A percentile compares a stretch with the other conserved stretches of the same genome.
These are phyloP conservation scores for Ctenicera cuprea DNA, from an alignment of 2,888 invertebrate species.

Conservation along the genomic window DNA sequence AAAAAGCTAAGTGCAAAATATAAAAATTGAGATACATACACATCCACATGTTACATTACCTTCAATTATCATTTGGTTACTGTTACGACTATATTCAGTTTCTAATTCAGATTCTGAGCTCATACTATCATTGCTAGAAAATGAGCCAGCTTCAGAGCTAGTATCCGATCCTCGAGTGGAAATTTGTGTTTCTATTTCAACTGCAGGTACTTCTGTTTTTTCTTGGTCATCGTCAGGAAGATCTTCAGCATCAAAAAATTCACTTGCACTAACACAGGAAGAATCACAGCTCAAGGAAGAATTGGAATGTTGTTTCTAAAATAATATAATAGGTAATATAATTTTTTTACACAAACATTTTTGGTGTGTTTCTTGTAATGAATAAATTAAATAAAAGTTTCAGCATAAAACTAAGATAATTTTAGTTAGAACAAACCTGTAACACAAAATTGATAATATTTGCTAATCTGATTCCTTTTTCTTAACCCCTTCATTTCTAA, in stretches of 20 bases:
- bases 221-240: conserved; percentile 62
- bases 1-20: no score
- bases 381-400: no score
- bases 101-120: conserved; percentile 77
- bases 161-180: conserved; percentile 75
- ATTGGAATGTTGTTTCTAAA: conserved; percentile 67
- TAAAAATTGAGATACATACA: no score
- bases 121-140: conserved; percentile 80
- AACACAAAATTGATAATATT: no score
- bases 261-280: conserved; percentile 84
- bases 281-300: conserved; percentile 85
- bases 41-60: conserved; percentile 61
- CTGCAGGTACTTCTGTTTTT: conserved; percentile 63
- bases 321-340: conserved; percentile 39
- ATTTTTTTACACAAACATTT: neutral
- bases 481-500: no score
- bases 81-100: conserved; percentile 71
- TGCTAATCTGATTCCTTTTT: no score
- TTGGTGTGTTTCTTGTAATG: no score
- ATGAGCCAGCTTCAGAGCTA: conserved; percentile 83
- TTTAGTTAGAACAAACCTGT: no score
- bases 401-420: no score
- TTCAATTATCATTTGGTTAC: conserved; percentile 65
- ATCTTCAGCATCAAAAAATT: conserved; percentile 90
- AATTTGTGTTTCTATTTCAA: conserved; percentile 67